Evolutionary conservation across 2,888 invertebrate genomes (phyloP), one percentile per base, ranked within the genome.

Genomic region (Ditula angustiorana): DNA sequence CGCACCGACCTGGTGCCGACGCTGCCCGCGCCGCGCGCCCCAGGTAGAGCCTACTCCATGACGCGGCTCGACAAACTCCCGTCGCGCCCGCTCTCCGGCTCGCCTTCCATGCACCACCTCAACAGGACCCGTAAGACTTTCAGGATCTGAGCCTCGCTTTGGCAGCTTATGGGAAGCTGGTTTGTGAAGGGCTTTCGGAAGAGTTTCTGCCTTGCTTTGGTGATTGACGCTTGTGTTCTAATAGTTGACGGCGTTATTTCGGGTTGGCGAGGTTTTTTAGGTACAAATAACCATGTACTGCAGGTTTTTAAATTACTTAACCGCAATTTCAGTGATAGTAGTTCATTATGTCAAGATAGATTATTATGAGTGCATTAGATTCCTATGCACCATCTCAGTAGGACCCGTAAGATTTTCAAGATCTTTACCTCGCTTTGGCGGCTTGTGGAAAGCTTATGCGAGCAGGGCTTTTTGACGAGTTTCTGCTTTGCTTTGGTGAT

Each of bases 1-100:
- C 96, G 97, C 91, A 98, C 98, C 71, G 98, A 98, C 94, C 94
- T 98, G 85, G 96, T 97, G 94, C 98, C 98, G 72, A 98, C 98
- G 76, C 95, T 97, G 88, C 97, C 97, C 76, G 95, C 90, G 47
- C 86, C 89, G 55, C 86, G 91, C 70, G 87, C 89, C 69, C 90
- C 92, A 91, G 92, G 92, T 92, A 97, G 98, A 95, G 97, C 98
- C 83, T 96, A 96, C 94, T 97, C 97, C 88, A 97, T 98, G 97
- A 96, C 97, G 83, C 96, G 98, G 78, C 95, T 98, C 94, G 98
- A 98, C 95, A 80, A 80, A 26, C 79, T 90, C 41, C 59, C 80
- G 28, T 66, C 71, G 68, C 76, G 82, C n/a, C 79, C 81, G 67
- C 74, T 82, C 72, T 75, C 81, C 53, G 77, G 81, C 56, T 83